These are phyloP conservation scores for Onychostruthus taczanowskii DNA, from an alignment of 2,113 vertebrate genomes.

Conservation along the genomic window DNA sequence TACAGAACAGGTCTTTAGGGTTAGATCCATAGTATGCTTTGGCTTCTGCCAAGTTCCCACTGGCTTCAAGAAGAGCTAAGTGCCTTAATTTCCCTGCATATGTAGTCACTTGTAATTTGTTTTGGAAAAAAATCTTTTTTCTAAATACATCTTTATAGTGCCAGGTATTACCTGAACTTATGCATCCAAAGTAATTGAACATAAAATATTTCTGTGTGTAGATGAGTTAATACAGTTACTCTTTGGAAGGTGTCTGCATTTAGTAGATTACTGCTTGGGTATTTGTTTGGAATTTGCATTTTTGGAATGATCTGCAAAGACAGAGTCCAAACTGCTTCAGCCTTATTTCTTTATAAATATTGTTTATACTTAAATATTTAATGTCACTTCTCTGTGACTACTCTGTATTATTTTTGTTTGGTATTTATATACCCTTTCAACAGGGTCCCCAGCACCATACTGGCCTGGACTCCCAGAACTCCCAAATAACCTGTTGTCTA, in stretches of 20 bases:
- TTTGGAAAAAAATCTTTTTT: neutral
- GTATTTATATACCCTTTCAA: neutral
- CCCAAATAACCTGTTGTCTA: neutral
- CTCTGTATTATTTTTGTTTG: neutral
- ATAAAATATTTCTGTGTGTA: neutral
- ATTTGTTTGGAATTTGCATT: neutral
- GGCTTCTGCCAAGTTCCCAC: neutral
- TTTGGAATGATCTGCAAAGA: neutral
- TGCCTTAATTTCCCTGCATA: neutral
- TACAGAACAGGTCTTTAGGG: neutral
- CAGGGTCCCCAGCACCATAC: neutral
- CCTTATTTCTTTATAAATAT: neutral
- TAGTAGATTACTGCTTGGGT: neutral
- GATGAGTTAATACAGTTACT: neutral
- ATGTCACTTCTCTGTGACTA: neutral
- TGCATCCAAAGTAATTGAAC: neutral
- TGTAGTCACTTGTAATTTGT: neutral
- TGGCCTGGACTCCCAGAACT: neutral
- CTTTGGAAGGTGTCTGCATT: neutral
- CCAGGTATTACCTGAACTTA: neutral
- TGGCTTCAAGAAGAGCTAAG: neutral
- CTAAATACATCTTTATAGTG: neutral
- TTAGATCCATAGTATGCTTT: neutral
- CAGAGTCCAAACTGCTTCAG: neutral
- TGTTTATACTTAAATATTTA: neutral